Conservation (phyloP, 2,797 vertebrate genomes). For the Enteromius treurensis region DNA sequence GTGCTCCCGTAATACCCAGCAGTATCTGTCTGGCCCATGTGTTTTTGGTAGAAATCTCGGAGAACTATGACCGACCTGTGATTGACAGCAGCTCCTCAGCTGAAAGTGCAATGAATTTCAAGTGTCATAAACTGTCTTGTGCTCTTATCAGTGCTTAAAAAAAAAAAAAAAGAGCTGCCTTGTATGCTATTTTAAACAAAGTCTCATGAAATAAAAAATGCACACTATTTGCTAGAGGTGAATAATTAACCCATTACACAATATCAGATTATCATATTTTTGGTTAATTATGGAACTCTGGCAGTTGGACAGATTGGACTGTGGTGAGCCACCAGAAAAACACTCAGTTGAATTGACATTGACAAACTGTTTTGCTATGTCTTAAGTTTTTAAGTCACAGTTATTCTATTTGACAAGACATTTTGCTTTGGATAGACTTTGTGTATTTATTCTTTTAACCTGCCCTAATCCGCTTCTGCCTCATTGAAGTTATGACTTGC, state of each 20-base stretch:
- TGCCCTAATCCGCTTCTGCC: not conserved
- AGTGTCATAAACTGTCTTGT: not conserved
- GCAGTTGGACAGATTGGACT: too few relatives aligned
- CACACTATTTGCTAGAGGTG: not conserved
- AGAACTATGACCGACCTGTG: not conserved
- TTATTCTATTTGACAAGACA: not conserved
- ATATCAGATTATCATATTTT: not conserved
- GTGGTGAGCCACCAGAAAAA: too few relatives aligned
- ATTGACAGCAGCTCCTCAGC: slow-evolving; percentile 24
- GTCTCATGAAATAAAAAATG: not conserved
- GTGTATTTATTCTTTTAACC: not conserved
- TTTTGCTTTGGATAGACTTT: not conserved
- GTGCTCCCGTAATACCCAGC: not conserved
- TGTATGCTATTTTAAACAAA: not conserved
- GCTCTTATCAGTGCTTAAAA: not conserved
- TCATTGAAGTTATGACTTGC: slow-evolving; percentile 2
- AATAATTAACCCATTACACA: not conserved
- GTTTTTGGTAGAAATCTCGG: not conserved
- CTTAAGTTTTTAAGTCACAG: not conserved
- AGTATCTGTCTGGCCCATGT: not conserved
- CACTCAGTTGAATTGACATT: not conserved
- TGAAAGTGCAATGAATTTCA: slow-evolving; percentile 16
- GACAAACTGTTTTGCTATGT: not conserved
- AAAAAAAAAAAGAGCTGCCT: not conserved
- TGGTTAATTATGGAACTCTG: not conserved